phyloP scores from a whole-genome alignment of 2,888 invertebrate species.

The Aradus depressus region DNA sequence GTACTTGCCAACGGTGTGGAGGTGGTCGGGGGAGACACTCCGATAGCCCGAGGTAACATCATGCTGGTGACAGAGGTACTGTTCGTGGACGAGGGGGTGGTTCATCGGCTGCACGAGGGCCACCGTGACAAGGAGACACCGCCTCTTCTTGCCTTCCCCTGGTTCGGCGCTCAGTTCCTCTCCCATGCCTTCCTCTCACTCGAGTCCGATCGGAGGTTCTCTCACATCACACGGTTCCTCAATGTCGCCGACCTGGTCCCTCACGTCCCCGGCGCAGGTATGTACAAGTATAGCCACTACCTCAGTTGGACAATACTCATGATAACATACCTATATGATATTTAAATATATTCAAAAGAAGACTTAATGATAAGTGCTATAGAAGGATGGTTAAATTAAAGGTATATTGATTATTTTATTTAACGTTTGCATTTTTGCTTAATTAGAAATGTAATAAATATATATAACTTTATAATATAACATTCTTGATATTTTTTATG shows the following conservation, averaged over 20 bases:
- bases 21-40: conserved; percentile 49
- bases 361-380: background rate
- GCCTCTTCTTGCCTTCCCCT: conserved; percentile 50
- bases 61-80: conserved; percentile 51
- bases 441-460: too few species aligned
- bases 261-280: conserved; percentile 46
- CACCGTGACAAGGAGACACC: conserved; percentile 55
- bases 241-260: conserved; percentile 51
- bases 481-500: too few species aligned
- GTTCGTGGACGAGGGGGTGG: conserved; percentile 50
- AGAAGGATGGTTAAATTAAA: background rate
- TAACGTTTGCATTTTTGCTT: too few species aligned
- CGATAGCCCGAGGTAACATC: conserved; percentile 48
- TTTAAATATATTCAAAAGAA: background rate
- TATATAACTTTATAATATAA: too few species aligned
- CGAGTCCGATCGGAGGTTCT: conserved; percentile 43
- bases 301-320: too few species aligned
- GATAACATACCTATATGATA: background rate
- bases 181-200: conserved; percentile 51
- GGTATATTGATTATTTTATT: too few species aligned
- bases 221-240: conserved; percentile 49
- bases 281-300: too few species aligned
- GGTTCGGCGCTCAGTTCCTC: conserved; percentile 53
- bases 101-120: conserved; percentile 49
- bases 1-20: conserved; percentile 48